Conservation (phyloP, 2,888 invertebrate genomes). For the Ptychoptera albimana region DNA sequence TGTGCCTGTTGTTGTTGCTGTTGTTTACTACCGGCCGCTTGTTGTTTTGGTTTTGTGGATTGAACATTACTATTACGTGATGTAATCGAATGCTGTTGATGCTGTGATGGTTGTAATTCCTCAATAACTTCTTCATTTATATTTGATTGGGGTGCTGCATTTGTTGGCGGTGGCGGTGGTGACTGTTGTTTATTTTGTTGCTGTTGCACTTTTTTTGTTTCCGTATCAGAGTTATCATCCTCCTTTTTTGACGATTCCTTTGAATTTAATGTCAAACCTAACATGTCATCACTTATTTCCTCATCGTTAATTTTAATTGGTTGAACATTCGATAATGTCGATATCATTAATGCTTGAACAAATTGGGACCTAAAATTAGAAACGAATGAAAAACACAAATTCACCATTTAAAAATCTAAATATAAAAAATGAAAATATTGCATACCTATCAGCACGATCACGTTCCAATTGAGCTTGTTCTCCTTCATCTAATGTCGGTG, state of each 20-base stretch:
- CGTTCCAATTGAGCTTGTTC: conserved; percentile 38
- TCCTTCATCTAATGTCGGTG: conserved; percentile 34
- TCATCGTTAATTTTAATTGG: conserved; percentile 15
- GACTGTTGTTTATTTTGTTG: conserved; percentile 20
- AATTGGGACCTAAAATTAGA: conserved; percentile 36
- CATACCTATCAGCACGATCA: conserved; percentile 39
- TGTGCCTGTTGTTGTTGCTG: no score
- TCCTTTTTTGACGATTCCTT: neutral
- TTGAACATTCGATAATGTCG: conserved; percentile 34
- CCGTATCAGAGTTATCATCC: neutral
- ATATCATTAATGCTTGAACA: conserved; percentile 51
- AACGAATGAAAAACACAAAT: neutral
- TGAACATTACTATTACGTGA: neutral
- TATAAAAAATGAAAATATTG: neutral
- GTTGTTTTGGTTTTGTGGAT: neutral
- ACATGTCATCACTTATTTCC: conserved; percentile 16
- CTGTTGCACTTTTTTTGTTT: neutral
- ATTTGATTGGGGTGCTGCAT: conserved; percentile 16
- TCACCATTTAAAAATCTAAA: neutral
- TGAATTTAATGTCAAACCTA: neutral
- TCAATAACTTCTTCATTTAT: neutral
- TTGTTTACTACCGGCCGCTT: no score
- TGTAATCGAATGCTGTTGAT: neutral
- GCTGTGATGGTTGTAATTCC: neutral
- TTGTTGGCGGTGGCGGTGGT: conserved; percentile 10